Base-by-base conservation (phyloP, 2,888 invertebrate genomes). In the Cepaea hortensis region DNA sequence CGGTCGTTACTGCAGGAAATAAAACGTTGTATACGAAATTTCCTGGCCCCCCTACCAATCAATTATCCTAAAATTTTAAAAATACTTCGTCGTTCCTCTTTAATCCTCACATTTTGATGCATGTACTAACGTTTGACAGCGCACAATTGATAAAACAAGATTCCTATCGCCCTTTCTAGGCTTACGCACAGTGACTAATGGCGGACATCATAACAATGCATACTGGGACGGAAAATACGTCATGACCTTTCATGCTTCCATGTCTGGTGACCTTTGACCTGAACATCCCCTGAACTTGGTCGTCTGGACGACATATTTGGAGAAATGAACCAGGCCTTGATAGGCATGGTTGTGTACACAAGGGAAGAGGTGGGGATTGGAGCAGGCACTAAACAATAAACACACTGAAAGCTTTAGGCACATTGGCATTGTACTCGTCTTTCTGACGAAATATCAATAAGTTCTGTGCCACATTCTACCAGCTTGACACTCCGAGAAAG, bases 171-270 rank as follows among this genome's bases (percentile, higher is more conserved):
- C 73, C 70, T 73, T 35, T 50, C 77, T 73, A 82, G 68, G 76
- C 61, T 87, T 82, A 61, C 79, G 61, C 61, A 84, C 87, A 61
- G 88, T 83, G 84, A 88, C 82, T 87, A 88, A 89, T 89, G 89
- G 89, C 90, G 88, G 90, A 90, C 88, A 90, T 90, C 88, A 90
- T 87, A 87, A 87, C 88, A 87, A 86, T 87, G 90, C 88, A 88
- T 87, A 82, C 88, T 88, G 90, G 90, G 90, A 89, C 88, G 88
- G 88, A 89, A 89, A 89, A 88, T 88, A 89, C 89, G 89, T 89
- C 89, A 89, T 89, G 88, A 89, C 88, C 89, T 85, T 86, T 80
- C 84, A 61, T 73, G 35, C 84, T 82, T 84, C 89, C 87, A 85
- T 85, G 89, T 88, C 89, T 88, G 83, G 73, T 89, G 85, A 88